These are phyloP conservation scores for Procambarus virginalis DNA, from an alignment of 1,140 invertebrate genomes.

Conservation along the genomic window DNA sequence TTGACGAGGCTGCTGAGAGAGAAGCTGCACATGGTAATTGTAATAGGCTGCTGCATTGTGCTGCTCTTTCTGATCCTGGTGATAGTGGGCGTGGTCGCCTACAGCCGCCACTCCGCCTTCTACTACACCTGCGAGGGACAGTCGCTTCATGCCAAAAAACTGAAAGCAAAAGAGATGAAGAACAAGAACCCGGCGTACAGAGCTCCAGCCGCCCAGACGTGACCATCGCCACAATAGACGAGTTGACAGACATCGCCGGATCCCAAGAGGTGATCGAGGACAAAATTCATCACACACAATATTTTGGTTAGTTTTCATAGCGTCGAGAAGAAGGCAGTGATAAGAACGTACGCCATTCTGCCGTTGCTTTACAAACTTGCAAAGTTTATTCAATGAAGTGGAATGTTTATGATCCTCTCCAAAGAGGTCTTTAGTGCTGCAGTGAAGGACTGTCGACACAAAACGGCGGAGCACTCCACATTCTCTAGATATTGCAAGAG, in stretches of 20 bases:
- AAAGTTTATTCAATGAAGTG: not conserved
- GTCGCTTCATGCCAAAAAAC: constrained; percentile 68
- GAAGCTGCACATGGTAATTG: constrained; percentile 71
- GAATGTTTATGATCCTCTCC: not conserved
- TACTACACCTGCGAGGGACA: constrained; percentile 85
- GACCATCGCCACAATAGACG: constrained; percentile 74
- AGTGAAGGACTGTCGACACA: not conserved
- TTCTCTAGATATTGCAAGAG: not conserved
- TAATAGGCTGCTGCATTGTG: constrained; percentile 73
- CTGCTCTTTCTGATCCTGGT: constrained; percentile 73
- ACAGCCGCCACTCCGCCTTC: constrained; percentile 80
- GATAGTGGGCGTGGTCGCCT: constrained; percentile 73
- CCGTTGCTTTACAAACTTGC: not conserved
- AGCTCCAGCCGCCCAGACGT: constrained; percentile 68
- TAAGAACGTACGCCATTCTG: not conserved
- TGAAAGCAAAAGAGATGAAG: constrained; percentile 62
- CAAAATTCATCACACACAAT: not conserved
- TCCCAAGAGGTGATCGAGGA: constrained; percentile 44
- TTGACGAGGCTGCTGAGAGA: constrained; percentile 36
- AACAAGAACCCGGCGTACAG: constrained; percentile 69
- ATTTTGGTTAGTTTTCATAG: not conserved
- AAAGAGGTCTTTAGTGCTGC: not conserved
- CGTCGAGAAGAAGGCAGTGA: no score
- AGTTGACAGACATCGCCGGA: constrained; percentile 73
- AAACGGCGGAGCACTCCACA: not conserved